Percentiles rank a stretch among this genome's conserved stretches.
Evolutionary conservation across 1,140 invertebrate species (phyloP).

Genomic region (Antheraea mylitta): DNA sequence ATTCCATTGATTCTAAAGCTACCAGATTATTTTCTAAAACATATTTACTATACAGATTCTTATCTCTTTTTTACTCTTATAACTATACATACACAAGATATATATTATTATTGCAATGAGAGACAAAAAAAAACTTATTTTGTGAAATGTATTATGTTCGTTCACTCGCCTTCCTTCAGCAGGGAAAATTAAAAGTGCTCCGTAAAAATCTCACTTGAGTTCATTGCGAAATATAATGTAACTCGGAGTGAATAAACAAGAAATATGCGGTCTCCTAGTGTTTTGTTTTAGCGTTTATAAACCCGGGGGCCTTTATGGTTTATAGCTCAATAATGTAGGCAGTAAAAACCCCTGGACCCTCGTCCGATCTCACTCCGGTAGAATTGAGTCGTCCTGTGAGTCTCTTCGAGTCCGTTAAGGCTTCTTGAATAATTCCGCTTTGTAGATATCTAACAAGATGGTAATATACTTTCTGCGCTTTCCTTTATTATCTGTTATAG

Average conservation of each 20-base stretch:
- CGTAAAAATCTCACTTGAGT: constrained; percentile 47
- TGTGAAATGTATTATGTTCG: not conserved
- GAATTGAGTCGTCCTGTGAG: constrained; percentile 51
- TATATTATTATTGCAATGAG: not conserved
- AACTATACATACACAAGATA: too few species aligned
- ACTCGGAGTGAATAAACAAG: constrained; percentile 41
- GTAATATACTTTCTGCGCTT: constrained; percentile 23
- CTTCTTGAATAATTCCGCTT: constrained; percentile 40
- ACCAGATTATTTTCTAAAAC: too few species aligned
- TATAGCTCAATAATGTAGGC: constrained; percentile 65
- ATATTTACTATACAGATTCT: too few species aligned
- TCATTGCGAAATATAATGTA: constrained; percentile 42
- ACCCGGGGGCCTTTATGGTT: constrained; percentile 58
- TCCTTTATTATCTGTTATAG: constrained; percentile 27
- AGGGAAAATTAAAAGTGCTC: constrained; percentile 43
- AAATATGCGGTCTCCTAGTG: constrained; percentile 59
- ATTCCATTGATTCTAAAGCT: too few species aligned
- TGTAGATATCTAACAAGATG: constrained; percentile 25
- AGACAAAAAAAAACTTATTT: not conserved
- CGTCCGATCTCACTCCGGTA: constrained; percentile 44
- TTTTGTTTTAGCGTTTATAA: constrained; percentile 66
- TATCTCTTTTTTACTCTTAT: too few species aligned
- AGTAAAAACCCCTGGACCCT: constrained; percentile 53
- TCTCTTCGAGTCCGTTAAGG: constrained; percentile 39
- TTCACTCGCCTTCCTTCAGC: constrained; percentile 1